Evolutionary conservation across 2,888 invertebrate genomes (phyloP).

Genomic region (Sesia bembeciformis): DNA sequence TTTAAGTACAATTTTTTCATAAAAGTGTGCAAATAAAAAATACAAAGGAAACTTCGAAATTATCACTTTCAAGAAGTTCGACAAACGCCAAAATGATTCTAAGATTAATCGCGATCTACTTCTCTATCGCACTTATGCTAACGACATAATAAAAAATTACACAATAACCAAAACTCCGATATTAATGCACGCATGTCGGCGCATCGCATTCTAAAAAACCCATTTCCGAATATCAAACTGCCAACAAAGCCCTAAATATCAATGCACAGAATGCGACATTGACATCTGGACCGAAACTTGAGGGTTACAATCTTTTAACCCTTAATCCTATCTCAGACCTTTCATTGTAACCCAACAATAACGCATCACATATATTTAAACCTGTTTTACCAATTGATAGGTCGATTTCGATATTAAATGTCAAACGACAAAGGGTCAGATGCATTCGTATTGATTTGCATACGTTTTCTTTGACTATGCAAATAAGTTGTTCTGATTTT

Average conservation of each 20-base stretch:
- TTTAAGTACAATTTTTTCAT: background rate
- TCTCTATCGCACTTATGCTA: background rate
- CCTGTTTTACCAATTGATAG: slow-evolving; percentile 70
- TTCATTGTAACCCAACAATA: slow-evolving; percentile 31
- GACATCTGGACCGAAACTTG: slow-evolving; percentile 45
- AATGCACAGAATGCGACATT: slow-evolving; percentile 45
- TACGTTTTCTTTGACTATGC: slow-evolving; percentile 62
- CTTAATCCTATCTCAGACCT: slow-evolving; percentile 52
- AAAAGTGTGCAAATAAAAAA: too few relatives aligned
- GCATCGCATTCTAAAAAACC: slow-evolving; percentile 45
- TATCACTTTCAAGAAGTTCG: too few relatives aligned
- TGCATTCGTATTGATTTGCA: slow-evolving; percentile 52
- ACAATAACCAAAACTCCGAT: slow-evolving; percentile 25
- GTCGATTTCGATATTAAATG: slow-evolving; percentile 57
- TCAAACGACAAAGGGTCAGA: slow-evolving; percentile 43
- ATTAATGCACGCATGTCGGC: slow-evolving; percentile 32
- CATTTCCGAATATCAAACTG: slow-evolving; percentile 49
- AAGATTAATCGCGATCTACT: background rate
- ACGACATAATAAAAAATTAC: slow-evolving; percentile 4
- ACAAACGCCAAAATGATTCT: background rate
- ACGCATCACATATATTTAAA: slow-evolving; percentile 54
- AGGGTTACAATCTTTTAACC: slow-evolving; percentile 33
- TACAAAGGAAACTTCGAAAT: too few relatives aligned
- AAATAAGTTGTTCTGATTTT: slow-evolving; percentile 51
- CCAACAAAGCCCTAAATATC: slow-evolving; percentile 48